phyloP scores from a whole-genome alignment of 2,888 invertebrate species.

The Harpagoxenus sublaevis region DNA sequence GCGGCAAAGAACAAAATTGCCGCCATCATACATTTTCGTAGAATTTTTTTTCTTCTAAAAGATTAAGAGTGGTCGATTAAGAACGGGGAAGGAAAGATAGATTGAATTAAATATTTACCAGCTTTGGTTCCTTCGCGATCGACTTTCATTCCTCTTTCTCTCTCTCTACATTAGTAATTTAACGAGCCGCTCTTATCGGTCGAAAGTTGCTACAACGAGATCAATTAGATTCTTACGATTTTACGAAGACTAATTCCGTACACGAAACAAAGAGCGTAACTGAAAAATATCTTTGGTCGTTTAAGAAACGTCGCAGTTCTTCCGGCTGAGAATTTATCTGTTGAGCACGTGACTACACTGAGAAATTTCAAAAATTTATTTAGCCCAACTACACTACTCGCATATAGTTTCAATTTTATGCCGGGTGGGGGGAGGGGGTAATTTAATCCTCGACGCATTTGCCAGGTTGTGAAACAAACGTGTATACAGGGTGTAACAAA shows the following conservation, averaged over 20 bases:
- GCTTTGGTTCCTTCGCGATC: constrained; percentile 27
- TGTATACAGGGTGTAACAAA: not conserved
- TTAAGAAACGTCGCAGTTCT: constrained; percentile 21
- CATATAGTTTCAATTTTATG: constrained; percentile 40
- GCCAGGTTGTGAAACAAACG: not conserved
- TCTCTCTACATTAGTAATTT: constrained; percentile 35
- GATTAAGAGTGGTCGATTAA: constrained; percentile 47
- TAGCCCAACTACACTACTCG: constrained; percentile 1
- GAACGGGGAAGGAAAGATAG: constrained; percentile 15
- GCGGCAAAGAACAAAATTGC: constrained; percentile 15
- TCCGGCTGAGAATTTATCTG: constrained; percentile 38
- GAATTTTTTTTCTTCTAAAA: not conserved
- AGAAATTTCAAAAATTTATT: constrained; percentile 49
- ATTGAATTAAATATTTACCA: constrained; percentile 43
- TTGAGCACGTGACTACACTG: constrained; percentile 34
- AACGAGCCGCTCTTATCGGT: constrained; percentile 33
- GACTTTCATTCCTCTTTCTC: constrained; percentile 29
- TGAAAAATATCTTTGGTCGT: constrained; percentile 39
- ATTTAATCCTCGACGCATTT: constrained; percentile 29
- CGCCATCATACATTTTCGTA: constrained; percentile 21
- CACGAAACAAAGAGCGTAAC: constrained; percentile 29
- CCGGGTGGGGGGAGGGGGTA: not conserved
- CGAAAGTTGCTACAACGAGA: constrained; percentile 32
- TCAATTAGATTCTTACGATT: constrained; percentile 50
- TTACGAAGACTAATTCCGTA: constrained; percentile 44